phyloP scores from a whole-genome alignment of 1,140 invertebrate species.

The Phocides pigmalion region DNA sequence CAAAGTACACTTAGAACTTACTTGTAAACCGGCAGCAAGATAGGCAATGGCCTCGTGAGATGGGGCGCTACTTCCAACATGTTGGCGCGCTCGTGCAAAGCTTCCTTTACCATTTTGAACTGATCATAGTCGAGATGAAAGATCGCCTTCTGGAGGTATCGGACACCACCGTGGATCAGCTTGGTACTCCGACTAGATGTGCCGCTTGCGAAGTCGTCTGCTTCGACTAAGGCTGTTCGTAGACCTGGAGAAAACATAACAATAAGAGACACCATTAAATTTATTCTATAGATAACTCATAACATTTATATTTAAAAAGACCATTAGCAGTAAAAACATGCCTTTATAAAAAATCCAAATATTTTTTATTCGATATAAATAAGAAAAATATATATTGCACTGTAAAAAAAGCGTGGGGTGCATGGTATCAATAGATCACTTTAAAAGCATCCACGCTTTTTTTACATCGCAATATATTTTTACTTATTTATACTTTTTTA shows the following conservation, averaged over 20 bases:
- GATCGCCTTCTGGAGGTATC: slow-evolving; percentile 99
- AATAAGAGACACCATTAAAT: background rate
- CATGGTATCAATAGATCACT: too few relatives aligned
- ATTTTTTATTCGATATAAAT: too few relatives aligned
- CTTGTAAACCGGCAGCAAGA: slow-evolving; percentile 99
- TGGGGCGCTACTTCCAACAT: slow-evolving; percentile 98
- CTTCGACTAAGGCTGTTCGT: slow-evolving; percentile 97
- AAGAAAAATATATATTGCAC: too few relatives aligned
- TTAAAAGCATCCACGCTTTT: too few relatives aligned
- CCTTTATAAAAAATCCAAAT: too few relatives aligned
- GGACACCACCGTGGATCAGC: slow-evolving; percentile 99
- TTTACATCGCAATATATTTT: too few relatives aligned
- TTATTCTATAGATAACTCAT: too few relatives aligned
- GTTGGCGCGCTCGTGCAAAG: slow-evolving; percentile 96
- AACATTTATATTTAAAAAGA: too few relatives aligned
- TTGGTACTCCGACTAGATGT: slow-evolving; percentile 98
- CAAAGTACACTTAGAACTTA: slow-evolving; percentile 79
- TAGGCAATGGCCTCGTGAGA: slow-evolving; percentile 97
- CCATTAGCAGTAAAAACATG: too few relatives aligned
- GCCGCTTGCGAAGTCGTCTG: slow-evolving; percentile 98
- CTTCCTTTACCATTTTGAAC: slow-evolving; percentile 99
- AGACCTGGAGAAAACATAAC: slow-evolving; percentile 86
- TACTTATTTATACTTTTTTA: too few relatives aligned
- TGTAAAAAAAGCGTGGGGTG: too few relatives aligned
- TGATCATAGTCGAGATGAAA: slow-evolving; percentile 96